Conservation (phyloP, 1,140 invertebrate genomes). For the Ceratitis capitata region DNA sequence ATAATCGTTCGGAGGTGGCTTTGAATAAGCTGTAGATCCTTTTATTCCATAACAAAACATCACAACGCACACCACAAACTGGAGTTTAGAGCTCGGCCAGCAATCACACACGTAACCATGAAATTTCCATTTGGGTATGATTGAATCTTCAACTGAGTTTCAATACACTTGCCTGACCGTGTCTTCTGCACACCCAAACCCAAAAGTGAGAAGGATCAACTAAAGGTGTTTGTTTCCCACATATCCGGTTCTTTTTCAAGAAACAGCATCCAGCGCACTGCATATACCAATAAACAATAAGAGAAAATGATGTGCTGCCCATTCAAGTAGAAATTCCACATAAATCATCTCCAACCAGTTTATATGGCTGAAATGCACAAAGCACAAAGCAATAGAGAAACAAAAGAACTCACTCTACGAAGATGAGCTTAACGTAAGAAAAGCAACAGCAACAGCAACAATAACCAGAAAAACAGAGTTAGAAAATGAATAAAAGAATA, state of each 20-base stretch:
- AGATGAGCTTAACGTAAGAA: background rate
- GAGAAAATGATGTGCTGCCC: slow-evolving; percentile 6
- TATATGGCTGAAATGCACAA: background rate
- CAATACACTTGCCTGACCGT: background rate
- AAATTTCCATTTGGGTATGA: background rate
- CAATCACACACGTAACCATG: background rate
- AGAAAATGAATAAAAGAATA: background rate
- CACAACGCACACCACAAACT: too few species aligned
- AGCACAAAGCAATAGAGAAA: too few species aligned
- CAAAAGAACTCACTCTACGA: background rate
- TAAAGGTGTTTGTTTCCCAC: background rate
- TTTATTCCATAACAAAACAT: too few species aligned
- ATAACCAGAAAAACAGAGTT: background rate
- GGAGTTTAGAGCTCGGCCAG: too few species aligned
- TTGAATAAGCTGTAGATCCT: too few species aligned
- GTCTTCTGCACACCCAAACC: background rate
- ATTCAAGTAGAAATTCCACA: slow-evolving; percentile 31
- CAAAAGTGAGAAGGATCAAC: background rate
- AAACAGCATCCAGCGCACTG: background rate
- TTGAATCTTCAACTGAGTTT: background rate
- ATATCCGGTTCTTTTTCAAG: slow-evolving; percentile 17
- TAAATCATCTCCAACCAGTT: slow-evolving; percentile 30
- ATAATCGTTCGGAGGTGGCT: too few species aligned
- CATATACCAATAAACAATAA: background rate
- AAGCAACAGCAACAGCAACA: background rate